phyloP scores from a whole-genome alignment of 2,113 vertebrate genomes.

The Oriolus oriolus region DNA sequence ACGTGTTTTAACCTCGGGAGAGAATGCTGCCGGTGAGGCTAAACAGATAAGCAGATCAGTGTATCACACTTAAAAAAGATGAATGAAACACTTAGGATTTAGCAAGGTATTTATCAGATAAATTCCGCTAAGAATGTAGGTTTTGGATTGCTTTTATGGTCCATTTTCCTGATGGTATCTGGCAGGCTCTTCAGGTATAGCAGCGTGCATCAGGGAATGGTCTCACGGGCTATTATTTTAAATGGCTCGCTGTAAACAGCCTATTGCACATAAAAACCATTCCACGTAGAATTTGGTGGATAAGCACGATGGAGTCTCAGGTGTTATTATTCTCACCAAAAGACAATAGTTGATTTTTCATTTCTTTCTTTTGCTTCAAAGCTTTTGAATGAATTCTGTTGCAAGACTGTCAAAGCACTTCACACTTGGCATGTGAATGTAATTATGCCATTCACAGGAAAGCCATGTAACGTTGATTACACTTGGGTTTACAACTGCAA shows the following conservation, averaged over 20 bases:
- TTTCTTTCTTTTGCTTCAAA: slow-evolving; percentile 6
- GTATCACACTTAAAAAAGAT: slow-evolving; percentile 13
- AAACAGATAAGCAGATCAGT: neutral
- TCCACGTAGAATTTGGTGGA: neutral
- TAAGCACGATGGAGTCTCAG: neutral
- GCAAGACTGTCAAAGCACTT: neutral
- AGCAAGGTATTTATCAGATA: slow-evolving; percentile 47
- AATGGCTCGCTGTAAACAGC: neutral
- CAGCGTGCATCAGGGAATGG: neutral
- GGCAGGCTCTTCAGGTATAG: neutral
- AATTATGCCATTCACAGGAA: slow-evolving; percentile 51
- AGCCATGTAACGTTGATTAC: slow-evolving; percentile 43
- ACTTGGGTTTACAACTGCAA: slow-evolving; percentile 34
- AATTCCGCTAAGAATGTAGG: neutral
- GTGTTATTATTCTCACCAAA: neutral
- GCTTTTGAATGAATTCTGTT: slow-evolving; percentile 7
- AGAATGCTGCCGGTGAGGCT: neutral
- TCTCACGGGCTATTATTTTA: slow-evolving; percentile 26
- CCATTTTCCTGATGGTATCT: slow-evolving; percentile 35
- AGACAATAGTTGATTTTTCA: slow-evolving; percentile 15
- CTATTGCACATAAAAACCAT: neutral
- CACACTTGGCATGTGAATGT: slow-evolving; percentile 54
- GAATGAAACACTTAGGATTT: slow-evolving; percentile 29
- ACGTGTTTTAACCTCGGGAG: neutral
- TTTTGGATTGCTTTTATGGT: slow-evolving; percentile 32